phyloP scores from a whole-genome alignment of 2,113 vertebrate genomes.

The Bos javanicus region DNA sequence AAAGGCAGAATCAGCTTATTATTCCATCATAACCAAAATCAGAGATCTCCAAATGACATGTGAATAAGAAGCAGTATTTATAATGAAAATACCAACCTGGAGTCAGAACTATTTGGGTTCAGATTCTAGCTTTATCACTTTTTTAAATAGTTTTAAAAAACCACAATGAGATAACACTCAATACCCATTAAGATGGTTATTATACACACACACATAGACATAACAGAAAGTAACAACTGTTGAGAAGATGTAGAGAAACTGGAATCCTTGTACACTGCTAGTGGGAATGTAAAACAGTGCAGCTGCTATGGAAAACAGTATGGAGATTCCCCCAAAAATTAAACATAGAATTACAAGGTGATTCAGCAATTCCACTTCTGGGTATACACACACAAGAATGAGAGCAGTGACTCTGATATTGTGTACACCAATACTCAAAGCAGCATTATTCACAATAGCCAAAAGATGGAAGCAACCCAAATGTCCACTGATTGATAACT shows the following conservation, averaged over 20 bases:
- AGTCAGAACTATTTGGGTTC: background rate
- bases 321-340: background rate
- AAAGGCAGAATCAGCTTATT: background rate
- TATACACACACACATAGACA: background rate
- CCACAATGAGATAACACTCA: background rate
- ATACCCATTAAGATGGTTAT: background rate
- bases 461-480: background rate
- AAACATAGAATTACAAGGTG: background rate
- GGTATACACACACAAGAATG: background rate
- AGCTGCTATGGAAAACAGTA: background rate
- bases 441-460: background rate
- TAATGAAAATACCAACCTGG: background rate
- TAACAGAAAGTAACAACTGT: background rate
- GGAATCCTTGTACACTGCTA: background rate
- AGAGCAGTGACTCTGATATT: background rate
- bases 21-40: background rate
- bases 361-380: background rate
- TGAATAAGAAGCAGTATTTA: background rate
- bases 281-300: background rate
- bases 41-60: background rate
- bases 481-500: background rate
- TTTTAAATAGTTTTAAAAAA: background rate
- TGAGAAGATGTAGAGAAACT: background rate
- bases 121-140: background rate
- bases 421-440: background rate